Conservation (phyloP, 2,113 vertebrate species). For the Phaethon lepturus region DNA sequence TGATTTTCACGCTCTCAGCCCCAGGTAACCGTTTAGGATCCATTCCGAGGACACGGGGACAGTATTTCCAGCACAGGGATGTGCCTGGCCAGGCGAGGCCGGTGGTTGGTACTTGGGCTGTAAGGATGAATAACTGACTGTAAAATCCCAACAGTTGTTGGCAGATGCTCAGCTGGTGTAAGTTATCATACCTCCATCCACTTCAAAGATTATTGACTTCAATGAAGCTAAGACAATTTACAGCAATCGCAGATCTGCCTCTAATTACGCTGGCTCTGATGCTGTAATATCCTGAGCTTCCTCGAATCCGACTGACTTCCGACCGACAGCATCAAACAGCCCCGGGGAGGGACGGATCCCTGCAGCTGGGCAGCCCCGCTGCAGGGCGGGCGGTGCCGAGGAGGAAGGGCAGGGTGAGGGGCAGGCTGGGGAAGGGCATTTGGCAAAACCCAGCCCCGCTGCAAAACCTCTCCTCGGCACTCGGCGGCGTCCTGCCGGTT, state of each 20-base stretch:
- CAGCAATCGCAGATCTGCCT: not conserved
- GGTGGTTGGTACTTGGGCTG: fast-evolving
- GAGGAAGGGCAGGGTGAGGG: not conserved
- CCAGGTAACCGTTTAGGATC: not conserved
- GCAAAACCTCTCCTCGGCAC: not conserved
- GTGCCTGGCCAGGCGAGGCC: not conserved
- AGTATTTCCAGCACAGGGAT: fast-evolving
- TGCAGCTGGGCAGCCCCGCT: not conserved
- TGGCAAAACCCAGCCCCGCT: not conserved
- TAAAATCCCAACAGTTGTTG: not conserved
- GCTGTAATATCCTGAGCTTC: not conserved
- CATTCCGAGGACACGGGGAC: fast-evolving
- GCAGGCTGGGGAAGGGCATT: not conserved
- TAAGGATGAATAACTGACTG: not conserved
- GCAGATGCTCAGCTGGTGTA: not conserved
- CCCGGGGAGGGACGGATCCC: not conserved
- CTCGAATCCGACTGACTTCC: not conserved
- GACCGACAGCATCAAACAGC: not conserved
- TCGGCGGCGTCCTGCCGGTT: not conserved
- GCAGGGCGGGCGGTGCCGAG: not conserved
- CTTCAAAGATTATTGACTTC: not conserved
- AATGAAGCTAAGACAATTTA: not conserved
- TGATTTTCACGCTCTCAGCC: not conserved
- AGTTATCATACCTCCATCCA: not conserved
- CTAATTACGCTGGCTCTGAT: not conserved